Conservation (phyloP, 2,888 invertebrate species). For the Agelastica alni region DNA sequence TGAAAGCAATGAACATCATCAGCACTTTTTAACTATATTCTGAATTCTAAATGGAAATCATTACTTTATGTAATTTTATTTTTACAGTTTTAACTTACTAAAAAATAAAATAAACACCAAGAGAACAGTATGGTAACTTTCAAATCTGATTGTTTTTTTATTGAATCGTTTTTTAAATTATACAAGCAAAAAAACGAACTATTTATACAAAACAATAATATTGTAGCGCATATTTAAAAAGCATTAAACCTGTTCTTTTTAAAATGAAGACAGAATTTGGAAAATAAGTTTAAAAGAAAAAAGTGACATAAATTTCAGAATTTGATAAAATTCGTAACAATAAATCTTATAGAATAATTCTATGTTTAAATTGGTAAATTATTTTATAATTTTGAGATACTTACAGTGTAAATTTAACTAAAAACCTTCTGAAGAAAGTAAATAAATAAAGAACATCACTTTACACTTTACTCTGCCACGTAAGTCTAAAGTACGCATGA, state of each 20-base stretch:
- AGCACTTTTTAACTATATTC: no score
- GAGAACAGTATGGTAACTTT: conserved; percentile 5
- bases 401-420: conserved; percentile 28
- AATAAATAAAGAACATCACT: conserved; percentile 44
- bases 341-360: not conserved
- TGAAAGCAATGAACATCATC: no score
- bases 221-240: not conserved
- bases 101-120: not conserved
- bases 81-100: no score
- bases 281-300: not conserved
- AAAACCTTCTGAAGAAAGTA: conserved; percentile 32
- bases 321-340: not conserved
- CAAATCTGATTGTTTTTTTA: no score
- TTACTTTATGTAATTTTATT: no score
- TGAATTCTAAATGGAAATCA: no score
- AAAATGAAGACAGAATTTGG: not conserved
- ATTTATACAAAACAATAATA: not conserved
- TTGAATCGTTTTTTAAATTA: no score
- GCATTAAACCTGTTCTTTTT: not conserved
- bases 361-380: not conserved
- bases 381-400: not conserved
- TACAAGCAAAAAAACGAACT: no score
- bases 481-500: conserved; percentile 64
- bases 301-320: conserved; percentile 7
- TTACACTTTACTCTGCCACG: conserved; percentile 60